These are phyloP conservation scores for Suricata suricatta DNA, from an alignment of 2,113 vertebrate genomes.

Conservation along the genomic window DNA sequence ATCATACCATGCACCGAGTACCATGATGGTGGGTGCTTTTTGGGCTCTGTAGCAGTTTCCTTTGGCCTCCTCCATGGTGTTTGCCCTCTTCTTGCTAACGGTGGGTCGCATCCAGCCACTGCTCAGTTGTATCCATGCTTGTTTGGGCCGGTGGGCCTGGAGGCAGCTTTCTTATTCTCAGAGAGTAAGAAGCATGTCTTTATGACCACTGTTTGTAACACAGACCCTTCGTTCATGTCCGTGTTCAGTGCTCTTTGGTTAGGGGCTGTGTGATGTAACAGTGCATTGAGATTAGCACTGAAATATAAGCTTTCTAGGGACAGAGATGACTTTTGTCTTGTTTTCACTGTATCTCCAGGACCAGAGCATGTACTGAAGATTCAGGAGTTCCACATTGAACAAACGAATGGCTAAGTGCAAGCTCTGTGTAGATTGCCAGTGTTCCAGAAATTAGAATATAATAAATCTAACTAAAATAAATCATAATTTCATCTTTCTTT, in stretches of 20 bases:
- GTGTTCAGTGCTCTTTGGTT: background rate
- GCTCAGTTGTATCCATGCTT: background rate
- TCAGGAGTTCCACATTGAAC: background rate
- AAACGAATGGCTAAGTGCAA: background rate
- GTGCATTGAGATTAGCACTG: background rate
- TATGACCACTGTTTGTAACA: background rate
- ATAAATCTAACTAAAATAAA: background rate
- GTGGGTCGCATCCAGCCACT: background rate
- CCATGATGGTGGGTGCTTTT: rapidly evolving
- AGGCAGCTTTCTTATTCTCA: background rate
- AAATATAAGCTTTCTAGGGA: background rate
- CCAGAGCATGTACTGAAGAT: background rate
- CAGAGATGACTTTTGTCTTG: background rate
- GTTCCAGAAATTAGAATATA: background rate
- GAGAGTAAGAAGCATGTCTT: background rate
- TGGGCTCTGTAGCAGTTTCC: background rate
- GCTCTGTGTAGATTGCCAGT: background rate
- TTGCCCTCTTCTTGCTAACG: background rate
- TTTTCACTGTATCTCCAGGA: background rate
- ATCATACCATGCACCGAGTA: background rate
- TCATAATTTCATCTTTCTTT: background rate
- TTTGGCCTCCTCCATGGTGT: rapidly evolving
- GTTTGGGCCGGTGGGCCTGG: background rate
- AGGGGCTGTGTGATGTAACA: background rate
- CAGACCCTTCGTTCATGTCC: background rate